Evolutionary conservation across 2,888 invertebrate species (phyloP).

Genomic region (Eupithecia abbreviata): DNA sequence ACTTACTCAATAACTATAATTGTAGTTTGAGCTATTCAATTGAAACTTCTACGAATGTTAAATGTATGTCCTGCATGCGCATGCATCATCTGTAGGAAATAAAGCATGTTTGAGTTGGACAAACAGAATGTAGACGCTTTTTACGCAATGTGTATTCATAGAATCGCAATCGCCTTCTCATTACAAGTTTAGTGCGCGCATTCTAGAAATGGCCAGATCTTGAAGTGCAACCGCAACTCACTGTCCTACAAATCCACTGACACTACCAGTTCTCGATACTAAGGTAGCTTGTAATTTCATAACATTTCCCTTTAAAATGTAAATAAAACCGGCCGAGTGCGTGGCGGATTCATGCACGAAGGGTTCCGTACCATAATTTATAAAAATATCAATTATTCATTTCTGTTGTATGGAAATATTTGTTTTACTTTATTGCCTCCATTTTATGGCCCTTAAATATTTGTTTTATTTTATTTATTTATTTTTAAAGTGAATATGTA

Average conservation of each 20-base stretch:
- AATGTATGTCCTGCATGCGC: neutral
- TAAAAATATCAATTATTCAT: too few species aligned
- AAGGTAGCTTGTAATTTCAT: slow-evolving; percentile 26
- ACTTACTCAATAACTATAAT: neutral
- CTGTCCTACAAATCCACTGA: slow-evolving; percentile 39
- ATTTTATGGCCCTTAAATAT: too few species aligned
- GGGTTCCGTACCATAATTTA: too few species aligned
- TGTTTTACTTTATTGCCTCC: too few species aligned
- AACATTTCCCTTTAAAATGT: slow-evolving; percentile 23
- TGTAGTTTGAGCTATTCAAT: neutral
- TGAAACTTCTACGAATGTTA: neutral
- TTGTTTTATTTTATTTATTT: too few species aligned
- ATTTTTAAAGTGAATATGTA: too few species aligned
- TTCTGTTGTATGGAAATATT: too few species aligned
- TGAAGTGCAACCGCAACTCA: slow-evolving; percentile 18
- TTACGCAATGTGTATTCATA: slow-evolving; percentile 2
- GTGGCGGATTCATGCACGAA: too few species aligned
- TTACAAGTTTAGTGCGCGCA: slow-evolving; percentile 2
- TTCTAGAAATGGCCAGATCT: slow-evolving; percentile 10
- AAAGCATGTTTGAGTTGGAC: neutral
- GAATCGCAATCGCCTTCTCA: slow-evolving; percentile 2
- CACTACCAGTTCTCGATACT: slow-evolving; percentile 36
- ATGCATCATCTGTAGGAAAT: neutral
- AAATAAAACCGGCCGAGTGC: neutral
- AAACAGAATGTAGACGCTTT: neutral